Conservation (phyloP, 1,140 invertebrate species). For the Choristoneura fumiferana region DNA sequence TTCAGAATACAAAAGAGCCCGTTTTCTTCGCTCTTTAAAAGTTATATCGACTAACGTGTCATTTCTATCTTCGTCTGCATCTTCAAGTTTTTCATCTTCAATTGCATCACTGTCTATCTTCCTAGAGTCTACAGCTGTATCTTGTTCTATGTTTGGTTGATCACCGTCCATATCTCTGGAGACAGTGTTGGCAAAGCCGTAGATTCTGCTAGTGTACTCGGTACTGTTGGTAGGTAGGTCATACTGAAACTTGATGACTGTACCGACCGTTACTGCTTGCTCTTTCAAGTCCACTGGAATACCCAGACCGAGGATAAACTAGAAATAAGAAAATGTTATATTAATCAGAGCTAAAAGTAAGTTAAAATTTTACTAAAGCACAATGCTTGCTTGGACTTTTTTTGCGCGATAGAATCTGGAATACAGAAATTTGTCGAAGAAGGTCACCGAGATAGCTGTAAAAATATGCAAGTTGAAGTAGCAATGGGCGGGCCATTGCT, state of each 20-base stretch:
- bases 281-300: constrained; percentile 82
- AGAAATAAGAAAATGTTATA: constrained; percentile 32
- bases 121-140: constrained; percentile 23
- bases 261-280: constrained; percentile 81
- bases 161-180: constrained; percentile 58
- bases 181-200: constrained; percentile 72
- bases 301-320: constrained; percentile 83
- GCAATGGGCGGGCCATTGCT: too few relatives aligned
- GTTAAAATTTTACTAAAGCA: too few relatives aligned
- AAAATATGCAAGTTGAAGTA: too few relatives aligned
- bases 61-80: constrained; percentile 32
- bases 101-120: constrained; percentile 30
- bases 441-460: too few relatives aligned
- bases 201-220: constrained; percentile 80
- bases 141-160: constrained; percentile 29
- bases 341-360: too few relatives aligned
- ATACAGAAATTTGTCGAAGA: too few relatives aligned
- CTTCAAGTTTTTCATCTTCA: constrained; percentile 26
- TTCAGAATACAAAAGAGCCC: constrained; percentile 61
- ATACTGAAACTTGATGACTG: constrained; percentile 82
- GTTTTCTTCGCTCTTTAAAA: constrained; percentile 57
- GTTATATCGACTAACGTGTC: constrained; percentile 65
- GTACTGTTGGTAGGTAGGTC: constrained; percentile 80
- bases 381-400: too few relatives aligned
- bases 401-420: too few relatives aligned